These are phyloP conservation scores for Scopus umbretta DNA, from an alignment of 2,113 vertebrate genomes.

Conservation along the genomic window DNA sequence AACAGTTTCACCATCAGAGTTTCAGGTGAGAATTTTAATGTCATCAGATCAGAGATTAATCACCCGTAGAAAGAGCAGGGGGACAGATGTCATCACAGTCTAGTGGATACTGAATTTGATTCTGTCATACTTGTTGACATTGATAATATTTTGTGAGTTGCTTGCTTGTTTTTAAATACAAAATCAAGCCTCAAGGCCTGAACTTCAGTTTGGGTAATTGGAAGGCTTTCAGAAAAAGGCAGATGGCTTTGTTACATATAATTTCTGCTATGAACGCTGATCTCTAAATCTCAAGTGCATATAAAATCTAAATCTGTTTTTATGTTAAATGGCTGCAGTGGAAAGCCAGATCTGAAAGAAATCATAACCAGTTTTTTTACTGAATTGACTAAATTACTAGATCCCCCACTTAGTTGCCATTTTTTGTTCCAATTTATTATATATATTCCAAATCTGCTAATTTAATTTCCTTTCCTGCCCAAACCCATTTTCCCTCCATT, in stretches of 20 bases:
- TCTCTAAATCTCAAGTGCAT: not conserved
- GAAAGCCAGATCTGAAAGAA: slow-evolving; percentile 1
- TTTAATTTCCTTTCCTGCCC: slow-evolving; percentile 61
- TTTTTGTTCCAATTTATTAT: slow-evolving; percentile 34
- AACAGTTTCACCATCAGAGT: not conserved
- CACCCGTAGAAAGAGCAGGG: not conserved
- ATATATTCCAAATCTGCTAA: slow-evolving; percentile 38
- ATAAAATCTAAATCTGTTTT: not conserved
- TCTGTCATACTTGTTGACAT: not conserved
- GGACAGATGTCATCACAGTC: not conserved
- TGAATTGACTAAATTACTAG: not conserved
- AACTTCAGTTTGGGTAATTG: not conserved
- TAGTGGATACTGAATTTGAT: not conserved
- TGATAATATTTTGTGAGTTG: not conserved
- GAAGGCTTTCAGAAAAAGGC: not conserved
- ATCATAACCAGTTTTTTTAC: not conserved
- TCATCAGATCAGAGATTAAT: not conserved
- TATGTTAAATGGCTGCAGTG: not conserved
- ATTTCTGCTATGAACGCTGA: not conserved
- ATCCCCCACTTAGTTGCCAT: not conserved
- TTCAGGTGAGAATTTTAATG: not conserved
- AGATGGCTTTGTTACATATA: not conserved
- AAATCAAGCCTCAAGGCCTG: not conserved
- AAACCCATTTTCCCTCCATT: slow-evolving; percentile 48
- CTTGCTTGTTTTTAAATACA: not conserved